A percentile compares a stretch with the other conserved stretches of the same genome.
phyloP scores from a whole-genome alignment of 1,140 invertebrate species.

The Drosophila arizonae region DNA sequence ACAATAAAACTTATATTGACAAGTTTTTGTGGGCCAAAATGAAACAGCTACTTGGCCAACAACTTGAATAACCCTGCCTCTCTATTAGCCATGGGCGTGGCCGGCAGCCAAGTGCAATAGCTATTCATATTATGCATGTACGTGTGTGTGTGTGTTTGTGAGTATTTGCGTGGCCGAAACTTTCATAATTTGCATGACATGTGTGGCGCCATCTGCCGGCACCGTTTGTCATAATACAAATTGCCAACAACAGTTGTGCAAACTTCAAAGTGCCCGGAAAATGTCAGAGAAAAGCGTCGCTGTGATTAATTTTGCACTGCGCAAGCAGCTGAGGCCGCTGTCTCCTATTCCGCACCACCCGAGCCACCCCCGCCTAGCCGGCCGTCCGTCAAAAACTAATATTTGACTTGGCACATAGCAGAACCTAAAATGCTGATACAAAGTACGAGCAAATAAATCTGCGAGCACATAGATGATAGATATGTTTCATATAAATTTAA shows the following conservation, averaged over 20 bases:
- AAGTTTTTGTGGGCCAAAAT: slow-evolving; percentile 56
- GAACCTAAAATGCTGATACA: slow-evolving; percentile 1
- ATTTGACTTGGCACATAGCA: slow-evolving; percentile 45
- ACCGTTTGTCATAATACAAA: slow-evolving; percentile 64
- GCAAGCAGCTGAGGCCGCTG: slow-evolving; percentile 45
- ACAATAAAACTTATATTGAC: slow-evolving; percentile 78
- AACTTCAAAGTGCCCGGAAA: slow-evolving; percentile 58
- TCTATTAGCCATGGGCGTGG: slow-evolving; percentile 46
- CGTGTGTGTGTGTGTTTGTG: background rate
- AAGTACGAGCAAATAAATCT: background rate
- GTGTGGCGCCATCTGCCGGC: slow-evolving; percentile 61
- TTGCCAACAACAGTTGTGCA: slow-evolving; percentile 49
- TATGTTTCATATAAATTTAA: background rate
- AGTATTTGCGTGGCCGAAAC: slow-evolving; percentile 38
- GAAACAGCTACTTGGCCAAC: slow-evolving; percentile 52
- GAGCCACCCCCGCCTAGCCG: background rate
- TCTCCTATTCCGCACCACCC: background rate
- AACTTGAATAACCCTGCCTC: slow-evolving; percentile 29
- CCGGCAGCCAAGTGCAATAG: slow-evolving; percentile 6
- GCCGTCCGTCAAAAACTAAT: slow-evolving; percentile 45
- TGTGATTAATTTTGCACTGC: slow-evolving; percentile 68
- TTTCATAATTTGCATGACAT: slow-evolving; percentile 78
- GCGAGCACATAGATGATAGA: background rate
- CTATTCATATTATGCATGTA: background rate
- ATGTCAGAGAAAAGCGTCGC: slow-evolving; percentile 36